Conservation (phyloP, 2,888 invertebrate species). For the Parthenolecanium corni region DNA sequence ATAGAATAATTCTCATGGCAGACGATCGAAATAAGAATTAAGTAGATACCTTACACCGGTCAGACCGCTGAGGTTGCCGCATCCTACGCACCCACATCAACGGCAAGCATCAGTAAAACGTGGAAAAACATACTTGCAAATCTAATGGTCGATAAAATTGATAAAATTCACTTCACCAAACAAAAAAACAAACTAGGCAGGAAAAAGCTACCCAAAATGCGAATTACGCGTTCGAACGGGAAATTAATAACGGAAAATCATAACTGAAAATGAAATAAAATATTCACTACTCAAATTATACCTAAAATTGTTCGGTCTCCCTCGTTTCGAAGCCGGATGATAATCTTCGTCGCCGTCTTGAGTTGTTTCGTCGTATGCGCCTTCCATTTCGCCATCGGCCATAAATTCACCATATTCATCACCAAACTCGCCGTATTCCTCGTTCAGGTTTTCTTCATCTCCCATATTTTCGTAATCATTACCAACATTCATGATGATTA, state of each 20-base stretch:
- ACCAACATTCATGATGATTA: constrained; percentile 8
- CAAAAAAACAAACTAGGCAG: too few species aligned
- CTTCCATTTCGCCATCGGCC: constrained; percentile 2
- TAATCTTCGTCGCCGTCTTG: constrained; percentile 18
- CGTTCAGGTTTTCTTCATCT: constrained; percentile 36
- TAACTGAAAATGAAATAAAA: neutral
- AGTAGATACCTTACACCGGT: too few species aligned
- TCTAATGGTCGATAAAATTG: too few species aligned
- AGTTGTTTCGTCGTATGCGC: neutral
- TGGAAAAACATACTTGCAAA: too few species aligned
- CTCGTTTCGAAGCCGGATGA: constrained; percentile 15
- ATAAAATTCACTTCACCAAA: too few species aligned
- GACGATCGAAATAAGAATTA: too few species aligned
- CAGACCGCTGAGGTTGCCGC: too few species aligned
- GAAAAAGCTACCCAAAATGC: too few species aligned
- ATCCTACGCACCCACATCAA: too few species aligned
- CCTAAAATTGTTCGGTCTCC: constrained; percentile 5
- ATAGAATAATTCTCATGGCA: too few species aligned
- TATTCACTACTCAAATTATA: neutral
- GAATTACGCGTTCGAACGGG: neutral
- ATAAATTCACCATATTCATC: constrained; percentile 28
- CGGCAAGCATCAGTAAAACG: too few species aligned
- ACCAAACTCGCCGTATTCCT: constrained; percentile 40
- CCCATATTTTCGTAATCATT: constrained; percentile 16
- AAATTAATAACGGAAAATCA: neutral